Conservation (phyloP, 2,888 invertebrate genomes). For the Luperina nickerlii region DNA sequence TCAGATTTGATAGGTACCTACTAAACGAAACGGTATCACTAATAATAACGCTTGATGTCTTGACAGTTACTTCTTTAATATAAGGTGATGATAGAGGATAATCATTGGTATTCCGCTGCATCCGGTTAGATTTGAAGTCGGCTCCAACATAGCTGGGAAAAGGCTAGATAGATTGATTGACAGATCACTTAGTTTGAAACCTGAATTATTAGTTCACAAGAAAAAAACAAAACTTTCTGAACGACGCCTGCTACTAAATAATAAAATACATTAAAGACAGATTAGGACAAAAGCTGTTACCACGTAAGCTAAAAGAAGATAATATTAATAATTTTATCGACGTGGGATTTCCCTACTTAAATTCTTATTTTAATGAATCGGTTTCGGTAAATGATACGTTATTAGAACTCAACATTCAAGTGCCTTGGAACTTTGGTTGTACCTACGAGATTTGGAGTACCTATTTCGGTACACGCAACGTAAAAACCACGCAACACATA, state of each 20-base stretch:
- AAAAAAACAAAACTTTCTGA: background rate
- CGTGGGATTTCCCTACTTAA: conserved; percentile 12
- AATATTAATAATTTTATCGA: conserved; percentile 10
- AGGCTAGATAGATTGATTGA: background rate
- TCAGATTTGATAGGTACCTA: background rate
- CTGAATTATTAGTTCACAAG: background rate
- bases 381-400: conserved; percentile 7
- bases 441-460: background rate
- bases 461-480: background rate
- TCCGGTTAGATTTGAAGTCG: background rate
- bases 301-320: conserved; percentile 7
- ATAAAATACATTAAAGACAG: background rate
- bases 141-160: too few species aligned
- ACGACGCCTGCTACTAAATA: background rate
- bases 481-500: background rate
- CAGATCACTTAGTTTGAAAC: background rate
- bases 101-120: background rate
- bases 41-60: background rate
- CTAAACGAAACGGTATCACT: background rate
- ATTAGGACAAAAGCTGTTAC: background rate
- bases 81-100: background rate
- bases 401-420: background rate
- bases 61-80: background rate
- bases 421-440: background rate
- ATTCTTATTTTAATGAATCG: conserved; percentile 1